Percentiles rank a stretch among this genome's conserved stretches.
phyloP scores from a whole-genome alignment of 2,113 vertebrate species.

The Epinephelus fuscoguttatus region DNA sequence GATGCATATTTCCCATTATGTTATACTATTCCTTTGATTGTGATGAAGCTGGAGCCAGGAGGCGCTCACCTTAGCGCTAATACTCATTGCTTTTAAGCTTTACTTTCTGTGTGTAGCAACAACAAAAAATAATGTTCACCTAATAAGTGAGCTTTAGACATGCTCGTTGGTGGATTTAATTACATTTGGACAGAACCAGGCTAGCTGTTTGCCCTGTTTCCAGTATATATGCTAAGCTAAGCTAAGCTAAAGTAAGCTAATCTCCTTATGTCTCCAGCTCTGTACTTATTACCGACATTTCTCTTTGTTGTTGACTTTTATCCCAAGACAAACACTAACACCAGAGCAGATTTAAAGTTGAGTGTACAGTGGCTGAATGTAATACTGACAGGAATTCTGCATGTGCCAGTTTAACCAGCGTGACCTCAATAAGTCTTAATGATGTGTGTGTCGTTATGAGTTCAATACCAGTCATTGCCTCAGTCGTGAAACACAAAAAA shows the following conservation, averaged over 20 bases:
- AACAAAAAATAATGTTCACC: not conserved
- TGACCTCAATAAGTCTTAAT: conserved; percentile 34
- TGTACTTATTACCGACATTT: no score
- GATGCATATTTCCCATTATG: not conserved
- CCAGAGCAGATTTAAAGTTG: not conserved
- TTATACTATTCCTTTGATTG: not conserved
- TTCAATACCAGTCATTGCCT: conserved; percentile 20
- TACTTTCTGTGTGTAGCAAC: not conserved
- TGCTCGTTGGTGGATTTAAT: not conserved
- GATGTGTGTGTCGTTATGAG: not conserved
- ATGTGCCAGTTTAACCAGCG: conserved; percentile 21
- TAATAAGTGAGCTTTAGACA: not conserved
- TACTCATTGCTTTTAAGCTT: not conserved
- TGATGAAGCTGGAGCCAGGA: not conserved
- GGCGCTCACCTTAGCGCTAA: not conserved
- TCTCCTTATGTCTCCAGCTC: no score
- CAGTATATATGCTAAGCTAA: not conserved
- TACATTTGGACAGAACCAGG: not conserved
- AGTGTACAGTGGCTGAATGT: not conserved
- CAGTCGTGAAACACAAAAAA: conserved; percentile 3
- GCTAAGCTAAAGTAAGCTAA: not conserved
- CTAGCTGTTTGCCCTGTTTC: not conserved
- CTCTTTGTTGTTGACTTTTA: not conserved
- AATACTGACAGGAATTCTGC: not conserved
- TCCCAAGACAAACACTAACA: not conserved